Evolutionary conservation across 2,888 invertebrate genomes (phyloP).

Genomic region (Xanthia togata): DNA sequence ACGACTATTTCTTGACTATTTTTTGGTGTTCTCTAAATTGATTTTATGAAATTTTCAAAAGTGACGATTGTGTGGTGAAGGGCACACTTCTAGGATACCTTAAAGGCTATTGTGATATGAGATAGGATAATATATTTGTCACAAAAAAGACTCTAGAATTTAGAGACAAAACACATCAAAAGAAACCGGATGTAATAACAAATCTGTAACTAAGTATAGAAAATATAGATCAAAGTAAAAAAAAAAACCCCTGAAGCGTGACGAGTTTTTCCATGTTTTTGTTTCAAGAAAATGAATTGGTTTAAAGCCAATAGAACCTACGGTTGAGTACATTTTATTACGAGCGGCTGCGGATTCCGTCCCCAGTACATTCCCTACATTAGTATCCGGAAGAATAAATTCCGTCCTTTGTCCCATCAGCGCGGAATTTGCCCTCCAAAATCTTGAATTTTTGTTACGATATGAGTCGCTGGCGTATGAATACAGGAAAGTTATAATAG

Average conservation of each 20-base stretch:
- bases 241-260: not conserved
- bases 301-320: conserved; percentile 10
- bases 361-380: conserved; percentile 60
- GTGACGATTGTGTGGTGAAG: too few species aligned
- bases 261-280: not conserved
- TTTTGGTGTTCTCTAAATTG: too few species aligned
- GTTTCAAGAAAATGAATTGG: conserved; percentile 34
- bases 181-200: not conserved
- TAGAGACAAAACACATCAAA: not conserved
- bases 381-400: conserved; percentile 71
- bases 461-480: not conserved
- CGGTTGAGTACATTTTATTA: conserved; percentile 13
- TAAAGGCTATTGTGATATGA: not conserved
- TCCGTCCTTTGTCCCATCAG: conserved; percentile 65
- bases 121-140: not conserved
- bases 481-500: not conserved
- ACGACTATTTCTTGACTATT: too few species aligned
- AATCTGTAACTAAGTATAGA: not conserved
- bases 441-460: conserved; percentile 60
- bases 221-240: conserved; percentile 7
- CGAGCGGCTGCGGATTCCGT: not conserved
- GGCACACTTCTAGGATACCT: too few species aligned
- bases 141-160: not conserved
- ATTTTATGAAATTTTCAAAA: too few species aligned
- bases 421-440: conserved; percentile 51